Evolutionary conservation across 2,888 invertebrate genomes (phyloP).

Genomic region (Acleris sparsana): DNA sequence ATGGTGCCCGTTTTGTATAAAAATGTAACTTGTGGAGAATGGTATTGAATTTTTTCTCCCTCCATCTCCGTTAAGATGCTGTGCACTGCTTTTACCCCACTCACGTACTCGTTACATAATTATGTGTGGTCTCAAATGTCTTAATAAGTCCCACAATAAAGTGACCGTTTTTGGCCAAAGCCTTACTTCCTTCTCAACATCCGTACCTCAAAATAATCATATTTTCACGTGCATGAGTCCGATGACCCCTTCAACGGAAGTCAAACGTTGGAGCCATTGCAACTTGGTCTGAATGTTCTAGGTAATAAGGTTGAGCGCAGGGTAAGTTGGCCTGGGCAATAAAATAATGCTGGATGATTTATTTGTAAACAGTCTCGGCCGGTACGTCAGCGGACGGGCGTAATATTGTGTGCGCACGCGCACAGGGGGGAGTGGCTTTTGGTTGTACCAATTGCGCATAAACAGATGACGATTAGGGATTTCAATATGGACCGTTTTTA

Average conservation of each 20-base stretch:
- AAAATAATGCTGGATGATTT: constrained; percentile 79
- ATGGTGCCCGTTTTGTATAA: too few species aligned
- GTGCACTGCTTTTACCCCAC: too few species aligned
- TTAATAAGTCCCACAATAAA: not conserved
- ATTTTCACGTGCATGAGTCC: constrained; percentile 56
- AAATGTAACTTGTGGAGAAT: too few species aligned
- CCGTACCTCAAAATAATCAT: constrained; percentile 54
- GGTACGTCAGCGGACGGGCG: constrained; percentile 67
- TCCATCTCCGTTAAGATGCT: too few species aligned
- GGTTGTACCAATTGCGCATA: too few species aligned
- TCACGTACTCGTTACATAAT: not conserved
- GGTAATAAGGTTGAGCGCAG: constrained; percentile 9
- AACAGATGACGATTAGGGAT: too few species aligned
- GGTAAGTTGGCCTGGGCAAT: constrained; percentile 59
- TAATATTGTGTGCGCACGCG: constrained; percentile 39
- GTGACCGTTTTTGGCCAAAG: constrained; percentile 15
- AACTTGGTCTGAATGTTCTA: constrained; percentile 5
- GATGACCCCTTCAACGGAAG: constrained; percentile 49
- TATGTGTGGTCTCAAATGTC: not conserved
- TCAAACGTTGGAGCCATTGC: constrained; percentile 39
- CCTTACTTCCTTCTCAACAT: constrained; percentile 50
- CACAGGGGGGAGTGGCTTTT: constrained; percentile 21
- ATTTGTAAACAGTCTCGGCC: constrained; percentile 77
- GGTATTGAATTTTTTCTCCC: too few species aligned
- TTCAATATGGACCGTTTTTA: too few species aligned